Evolutionary conservation across 92 coral and sea anemone species (phyloP).

Genomic region (Phenganax subtilis): DNA sequence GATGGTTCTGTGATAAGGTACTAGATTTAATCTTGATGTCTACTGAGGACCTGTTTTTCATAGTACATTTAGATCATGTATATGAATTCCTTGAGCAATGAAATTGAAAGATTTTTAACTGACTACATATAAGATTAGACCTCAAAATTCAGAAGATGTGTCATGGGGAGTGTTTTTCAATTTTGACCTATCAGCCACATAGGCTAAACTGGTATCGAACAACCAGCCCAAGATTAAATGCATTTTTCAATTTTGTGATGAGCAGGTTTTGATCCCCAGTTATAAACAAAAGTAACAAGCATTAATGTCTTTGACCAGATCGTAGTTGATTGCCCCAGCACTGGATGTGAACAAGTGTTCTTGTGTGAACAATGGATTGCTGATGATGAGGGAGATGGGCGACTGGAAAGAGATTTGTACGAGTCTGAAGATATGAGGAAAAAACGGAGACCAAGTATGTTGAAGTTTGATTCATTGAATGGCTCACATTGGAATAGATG

Average conservation of each 20-base stretch:
- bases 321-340: conserved; percentile 91
- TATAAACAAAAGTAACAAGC: neutral
- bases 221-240: no score
- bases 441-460: conserved; percentile 79
- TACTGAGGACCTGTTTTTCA: conserved; percentile 51
- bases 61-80: conserved; percentile 53
- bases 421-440: conserved; percentile 98
- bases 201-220: no score
- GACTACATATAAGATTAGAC: no score
- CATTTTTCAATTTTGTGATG: no score
- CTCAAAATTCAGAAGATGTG: no score
- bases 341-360: conserved; percentile 88
- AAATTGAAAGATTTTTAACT: no score
- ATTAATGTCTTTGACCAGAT: conserved; percentile 42
- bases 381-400: conserved; percentile 90
- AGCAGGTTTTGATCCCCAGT: no score
- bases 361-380: conserved; percentile 96
- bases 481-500: conserved; percentile 9
- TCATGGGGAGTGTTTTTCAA: no score
- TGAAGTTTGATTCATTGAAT: conserved; percentile 58
- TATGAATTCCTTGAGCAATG: no score
- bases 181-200: no score
- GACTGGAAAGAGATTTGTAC: conserved; percentile 82
- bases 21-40: no score
- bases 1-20: conserved; percentile 65